These are phyloP conservation scores for Arge pagana DNA, from an alignment of 2,888 invertebrate genomes.

Conservation along the genomic window DNA sequence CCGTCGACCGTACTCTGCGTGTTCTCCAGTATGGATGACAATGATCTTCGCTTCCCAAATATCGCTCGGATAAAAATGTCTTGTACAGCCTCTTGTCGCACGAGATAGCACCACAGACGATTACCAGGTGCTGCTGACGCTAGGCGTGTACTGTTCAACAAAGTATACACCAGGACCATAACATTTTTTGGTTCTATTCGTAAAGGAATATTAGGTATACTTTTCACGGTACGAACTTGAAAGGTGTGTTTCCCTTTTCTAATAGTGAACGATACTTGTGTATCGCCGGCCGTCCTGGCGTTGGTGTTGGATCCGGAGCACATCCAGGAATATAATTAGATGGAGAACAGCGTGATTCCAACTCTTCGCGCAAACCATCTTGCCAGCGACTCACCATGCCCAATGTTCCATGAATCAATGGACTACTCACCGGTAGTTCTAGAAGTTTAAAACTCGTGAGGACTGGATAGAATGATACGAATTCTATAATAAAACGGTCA, in stretches of 20 bases:
- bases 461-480: conserved; percentile 19
- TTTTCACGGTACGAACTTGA: conserved; percentile 64
- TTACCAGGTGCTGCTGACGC: conserved; percentile 76
- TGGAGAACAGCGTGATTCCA: conserved; percentile 79
- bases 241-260: conserved; percentile 94
- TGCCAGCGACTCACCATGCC: conserved; percentile 90
- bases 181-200: not conserved
- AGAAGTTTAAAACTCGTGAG: conserved; percentile 30
- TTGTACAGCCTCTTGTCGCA: conserved; percentile 90
- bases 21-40: conserved; percentile 61
- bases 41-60: conserved; percentile 77
- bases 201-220: not conserved
- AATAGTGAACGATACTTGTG: conserved; percentile 91
- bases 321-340: conserved; percentile 89
- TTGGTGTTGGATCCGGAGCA: conserved; percentile 73
- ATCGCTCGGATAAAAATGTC: conserved; percentile 95
- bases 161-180: not conserved
- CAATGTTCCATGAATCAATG: conserved; percentile 87
- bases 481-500: not conserved
- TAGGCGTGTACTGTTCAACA: conserved; percentile 62
- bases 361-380: conserved; percentile 74
- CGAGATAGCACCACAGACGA: conserved; percentile 91
- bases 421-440: conserved; percentile 94
- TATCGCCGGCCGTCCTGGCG: conserved; percentile 73
- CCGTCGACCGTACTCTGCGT: conserved; percentile 49